phyloP scores from a whole-genome alignment of 1,140 invertebrate species.

The Papilio xuthus region DNA sequence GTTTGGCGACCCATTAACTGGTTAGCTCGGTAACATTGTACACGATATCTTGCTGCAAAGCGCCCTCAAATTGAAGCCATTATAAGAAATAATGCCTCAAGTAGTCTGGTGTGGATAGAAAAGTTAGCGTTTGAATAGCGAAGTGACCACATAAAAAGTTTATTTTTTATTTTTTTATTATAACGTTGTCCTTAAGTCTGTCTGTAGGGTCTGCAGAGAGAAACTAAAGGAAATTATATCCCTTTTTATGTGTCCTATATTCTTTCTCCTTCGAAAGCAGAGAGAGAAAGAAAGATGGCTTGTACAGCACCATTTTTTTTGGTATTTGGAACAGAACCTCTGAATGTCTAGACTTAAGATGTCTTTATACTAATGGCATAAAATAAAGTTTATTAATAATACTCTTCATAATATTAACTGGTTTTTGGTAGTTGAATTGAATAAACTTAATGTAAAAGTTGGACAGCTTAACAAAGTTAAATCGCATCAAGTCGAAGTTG shows the following conservation, averaged over 20 bases:
- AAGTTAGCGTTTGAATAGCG: neutral
- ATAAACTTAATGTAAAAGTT: neutral
- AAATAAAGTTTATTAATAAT: neutral
- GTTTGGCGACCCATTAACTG: slow-evolving; percentile 36
- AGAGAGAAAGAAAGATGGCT: too few relatives aligned
- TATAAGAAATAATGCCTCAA: neutral
- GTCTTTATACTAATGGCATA: neutral
- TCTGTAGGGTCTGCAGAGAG: too few relatives aligned
- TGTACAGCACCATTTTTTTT: too few relatives aligned
- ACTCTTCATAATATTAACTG: neutral
- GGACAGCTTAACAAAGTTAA: slow-evolving; percentile 2
- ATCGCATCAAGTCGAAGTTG: slow-evolving; percentile 7
- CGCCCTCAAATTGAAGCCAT: neutral
- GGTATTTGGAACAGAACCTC: too few relatives aligned
- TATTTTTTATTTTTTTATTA: too few relatives aligned
- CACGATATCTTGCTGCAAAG: neutral
- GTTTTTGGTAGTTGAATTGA: neutral
- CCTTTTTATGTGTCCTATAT: too few relatives aligned
- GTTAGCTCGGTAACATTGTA: slow-evolving; percentile 21
- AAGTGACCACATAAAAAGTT: too few relatives aligned
- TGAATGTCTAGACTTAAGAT: too few relatives aligned
- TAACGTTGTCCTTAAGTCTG: too few relatives aligned
- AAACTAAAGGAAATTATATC: too few relatives aligned
- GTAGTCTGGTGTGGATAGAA: neutral
- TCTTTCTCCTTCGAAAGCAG: too few relatives aligned